These are phyloP conservation scores for Peromyscus californicus DNA, from an alignment of 2,113 vertebrate species.

Conservation along the genomic window DNA sequence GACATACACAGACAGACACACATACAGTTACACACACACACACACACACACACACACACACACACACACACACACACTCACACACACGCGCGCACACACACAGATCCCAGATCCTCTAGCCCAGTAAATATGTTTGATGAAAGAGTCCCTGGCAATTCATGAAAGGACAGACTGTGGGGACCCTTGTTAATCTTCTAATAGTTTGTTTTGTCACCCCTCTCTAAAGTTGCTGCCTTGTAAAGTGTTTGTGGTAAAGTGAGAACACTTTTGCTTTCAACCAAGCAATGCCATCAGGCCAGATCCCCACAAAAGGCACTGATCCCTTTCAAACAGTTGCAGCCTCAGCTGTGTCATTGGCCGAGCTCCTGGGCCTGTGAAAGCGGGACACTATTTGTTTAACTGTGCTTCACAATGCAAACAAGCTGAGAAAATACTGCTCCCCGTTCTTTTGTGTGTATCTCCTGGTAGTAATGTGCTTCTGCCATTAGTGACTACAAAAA, in stretches of 20 bases:
- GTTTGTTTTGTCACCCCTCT: slow-evolving; percentile 87
- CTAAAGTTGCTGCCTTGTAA: slow-evolving; percentile 87
- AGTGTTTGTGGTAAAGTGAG: slow-evolving; percentile 84
- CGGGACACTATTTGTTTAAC: slow-evolving; percentile 83
- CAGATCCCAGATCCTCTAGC: slow-evolving; percentile 80
- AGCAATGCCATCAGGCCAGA: slow-evolving; percentile 81
- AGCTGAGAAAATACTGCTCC: slow-evolving; percentile 67
- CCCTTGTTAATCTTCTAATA: slow-evolving; percentile 90
- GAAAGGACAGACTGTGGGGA: slow-evolving; percentile 87
- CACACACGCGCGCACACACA: not conserved
- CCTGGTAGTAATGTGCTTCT: slow-evolving; percentile 64
- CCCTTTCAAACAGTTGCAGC: slow-evolving; percentile 84
- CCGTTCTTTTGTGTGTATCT: slow-evolving; percentile 67
- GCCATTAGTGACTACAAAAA: slow-evolving; percentile 64
- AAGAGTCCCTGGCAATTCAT: slow-evolving; percentile 87
- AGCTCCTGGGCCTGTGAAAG: slow-evolving; percentile 77
- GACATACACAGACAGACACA: no score
- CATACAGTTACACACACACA: no score
- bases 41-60: not conserved
- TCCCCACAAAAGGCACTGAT: slow-evolving; percentile 84
- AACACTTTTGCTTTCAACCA: slow-evolving; percentile 82
- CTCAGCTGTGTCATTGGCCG: slow-evolving; percentile 77
- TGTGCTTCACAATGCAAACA: slow-evolving; percentile 75
- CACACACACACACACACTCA: not conserved
- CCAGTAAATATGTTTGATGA: slow-evolving; percentile 86